A percentile compares a stretch with the other conserved stretches of the same genome.
phyloP scores from a whole-genome alignment of 2,797 vertebrate species.

The Mus caroli region DNA sequence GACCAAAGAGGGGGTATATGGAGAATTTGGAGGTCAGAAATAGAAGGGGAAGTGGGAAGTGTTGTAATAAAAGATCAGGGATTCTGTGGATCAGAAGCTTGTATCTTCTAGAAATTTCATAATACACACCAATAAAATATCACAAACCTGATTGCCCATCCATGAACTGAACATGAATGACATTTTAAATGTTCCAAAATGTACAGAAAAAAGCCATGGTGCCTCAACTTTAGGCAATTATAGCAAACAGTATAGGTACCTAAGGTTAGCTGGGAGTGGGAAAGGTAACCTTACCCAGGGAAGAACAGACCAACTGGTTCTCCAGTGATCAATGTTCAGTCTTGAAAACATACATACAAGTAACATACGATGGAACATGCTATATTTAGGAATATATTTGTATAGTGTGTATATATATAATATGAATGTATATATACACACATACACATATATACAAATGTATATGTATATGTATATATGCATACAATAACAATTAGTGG shows the following conservation, averaged over 20 bases:
- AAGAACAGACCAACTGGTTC: background rate
- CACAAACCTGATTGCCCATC: background rate
- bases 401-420: background rate
- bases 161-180: background rate
- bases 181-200: background rate
- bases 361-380: background rate
- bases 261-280: too few relatives aligned
- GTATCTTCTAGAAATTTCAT: background rate
- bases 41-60: background rate
- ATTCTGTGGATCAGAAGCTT: background rate
- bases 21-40: background rate
- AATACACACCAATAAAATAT: background rate
- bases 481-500: background rate
- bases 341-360: background rate
- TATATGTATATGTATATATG: background rate
- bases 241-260: background rate
- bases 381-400: background rate
- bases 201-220: background rate
- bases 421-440: background rate
- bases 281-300: background rate
- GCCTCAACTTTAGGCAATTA: background rate
- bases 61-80: background rate
- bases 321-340: background rate
- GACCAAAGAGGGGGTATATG: background rate
- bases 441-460: too few relatives aligned